Base-by-base conservation (phyloP, 2,797 vertebrate species). In the Phataginus tetradactyla region DNA sequence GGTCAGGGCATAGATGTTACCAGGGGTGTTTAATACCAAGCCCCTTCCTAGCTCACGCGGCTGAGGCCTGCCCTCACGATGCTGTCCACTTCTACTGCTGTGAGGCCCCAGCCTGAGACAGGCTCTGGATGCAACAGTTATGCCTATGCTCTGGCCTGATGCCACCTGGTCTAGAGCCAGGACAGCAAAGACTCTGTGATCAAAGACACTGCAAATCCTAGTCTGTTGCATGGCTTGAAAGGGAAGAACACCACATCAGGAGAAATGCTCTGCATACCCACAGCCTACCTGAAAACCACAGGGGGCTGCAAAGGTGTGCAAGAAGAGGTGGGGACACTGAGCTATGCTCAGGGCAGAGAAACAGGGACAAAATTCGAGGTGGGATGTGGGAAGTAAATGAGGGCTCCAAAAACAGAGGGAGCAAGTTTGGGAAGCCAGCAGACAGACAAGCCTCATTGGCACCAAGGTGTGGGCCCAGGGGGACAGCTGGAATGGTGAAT, bases 371-470 rank as follows among this genome's bases (percentile, higher is more conserved):
- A 42, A 74, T 17, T 45, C 1, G 1, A 79, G 57, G 64, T 25
- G 57, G 45, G 71, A 11, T 55, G 18, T 3, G 13, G 18, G 64
- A 75, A 42, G 64, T 92, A 55, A 45, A 88, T 0, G 32, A 37
- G n/a, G 55, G 13, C 34, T 84, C 85, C 11, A 2, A 37, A 77
- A 84, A 29, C 18, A 42, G 34, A 79, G 2, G 7, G 37, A 91
- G 51, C 2, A 42, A 59, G 27, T 78, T 15, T 5, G 78, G 45
- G 51, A 57, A 23, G 51, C 49, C 71, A 71, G 53, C 66, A 77
- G 66, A 81, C 25, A 95, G 37, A 63, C 0, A 27, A 89, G 39
- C n/a, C 59, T 95, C 90, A 93, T 51, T 88, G 89, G 86, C 72
- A 37, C 9, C 66, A 87, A 64, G 78, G 25, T 77, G 25, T 34